Evolutionary conservation across 2,113 vertebrate genomes (phyloP).

Genomic region (Chaetodon trifascialis): DNA sequence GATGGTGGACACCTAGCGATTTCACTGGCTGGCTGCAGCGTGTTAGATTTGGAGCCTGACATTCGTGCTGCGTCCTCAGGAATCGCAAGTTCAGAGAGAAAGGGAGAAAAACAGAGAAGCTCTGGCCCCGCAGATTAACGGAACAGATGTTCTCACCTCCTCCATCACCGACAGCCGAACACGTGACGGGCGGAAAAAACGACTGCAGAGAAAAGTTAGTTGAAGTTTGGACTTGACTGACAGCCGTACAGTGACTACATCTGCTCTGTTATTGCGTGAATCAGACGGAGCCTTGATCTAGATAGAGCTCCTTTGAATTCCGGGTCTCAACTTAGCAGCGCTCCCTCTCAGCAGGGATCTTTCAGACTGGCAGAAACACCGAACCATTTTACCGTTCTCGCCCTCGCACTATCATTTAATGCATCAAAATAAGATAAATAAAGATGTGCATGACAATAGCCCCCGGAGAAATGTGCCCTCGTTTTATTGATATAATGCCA

Average conservation of each 20-base stretch:
- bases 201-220: conserved; percentile 50
- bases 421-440: conserved; percentile 55
- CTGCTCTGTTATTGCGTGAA: conserved; percentile 33
- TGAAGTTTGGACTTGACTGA: conserved; percentile 56
- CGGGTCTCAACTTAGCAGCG: conserved; percentile 49
- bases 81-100: conserved; percentile 63
- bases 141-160: conserved; percentile 75
- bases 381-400: conserved; percentile 25
- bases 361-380: conserved; percentile 55
- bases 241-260: conserved; percentile 35
- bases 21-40: conserved; percentile 60
- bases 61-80: conserved; percentile 63
- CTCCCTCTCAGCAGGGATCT: conserved; percentile 45
- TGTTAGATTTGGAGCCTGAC: conserved; percentile 68
- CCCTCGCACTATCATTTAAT: conserved; percentile 45
- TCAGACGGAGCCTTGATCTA: conserved; percentile 38
- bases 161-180: conserved; percentile 54
- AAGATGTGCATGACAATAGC: conserved; percentile 63
- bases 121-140: conserved; percentile 59
- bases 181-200: conserved; percentile 16
- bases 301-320: conserved; percentile 56
- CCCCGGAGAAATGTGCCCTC: neutral
- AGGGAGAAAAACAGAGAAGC: neutral
- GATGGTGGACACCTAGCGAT: conserved; percentile 81
- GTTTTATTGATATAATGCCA: conserved; percentile 44